Percentiles rank a stretch among this genome's conserved stretches.
Conservation (phyloP, 2,113 vertebrate species). For the Tragelaphus imberbis region DNA sequence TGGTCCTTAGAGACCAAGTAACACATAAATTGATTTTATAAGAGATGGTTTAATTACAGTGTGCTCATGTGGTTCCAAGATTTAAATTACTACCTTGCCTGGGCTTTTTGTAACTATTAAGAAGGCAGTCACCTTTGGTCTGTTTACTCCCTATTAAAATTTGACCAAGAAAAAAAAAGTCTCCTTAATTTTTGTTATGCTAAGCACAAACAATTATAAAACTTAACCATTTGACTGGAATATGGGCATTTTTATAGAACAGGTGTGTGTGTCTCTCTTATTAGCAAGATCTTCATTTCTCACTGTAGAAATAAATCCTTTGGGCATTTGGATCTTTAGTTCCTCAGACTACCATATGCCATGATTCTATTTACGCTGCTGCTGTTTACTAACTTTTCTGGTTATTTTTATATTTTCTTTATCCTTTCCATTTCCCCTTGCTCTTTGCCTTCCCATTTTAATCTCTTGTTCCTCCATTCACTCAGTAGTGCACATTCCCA, state of each 20-base stretch:
- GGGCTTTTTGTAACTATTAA: constrained; percentile 8
- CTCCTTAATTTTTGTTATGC: constrained; percentile 3
- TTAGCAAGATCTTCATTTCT: constrained; percentile 25
- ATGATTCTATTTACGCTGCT: neutral
- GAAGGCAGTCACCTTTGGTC: neutral
- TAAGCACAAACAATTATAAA: neutral
- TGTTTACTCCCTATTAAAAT: constrained; percentile 26
- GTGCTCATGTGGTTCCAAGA: neutral
- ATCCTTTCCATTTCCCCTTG: neutral
- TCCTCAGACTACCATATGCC: neutral
- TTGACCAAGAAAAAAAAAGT: constrained; percentile 11
- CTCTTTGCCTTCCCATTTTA: constrained; percentile 22
- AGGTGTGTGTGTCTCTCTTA: neutral
- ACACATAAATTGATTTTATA: constrained; percentile 12
- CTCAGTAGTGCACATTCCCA: constrained; percentile 9
- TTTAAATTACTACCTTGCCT: constrained; percentile 7
- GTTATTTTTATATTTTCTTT: constrained; percentile 26
- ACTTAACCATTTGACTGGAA: constrained; percentile 25
- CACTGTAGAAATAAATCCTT: constrained; percentile 20
- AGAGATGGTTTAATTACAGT: neutral
- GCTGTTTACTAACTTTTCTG: neutral
- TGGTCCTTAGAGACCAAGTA: neutral
- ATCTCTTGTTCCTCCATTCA: neutral
- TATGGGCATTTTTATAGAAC: constrained; percentile 10
- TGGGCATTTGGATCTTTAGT: constrained; percentile 7